phyloP scores from a whole-genome alignment of 2,888 invertebrate species.

The Neuroscelio doddi region DNA sequence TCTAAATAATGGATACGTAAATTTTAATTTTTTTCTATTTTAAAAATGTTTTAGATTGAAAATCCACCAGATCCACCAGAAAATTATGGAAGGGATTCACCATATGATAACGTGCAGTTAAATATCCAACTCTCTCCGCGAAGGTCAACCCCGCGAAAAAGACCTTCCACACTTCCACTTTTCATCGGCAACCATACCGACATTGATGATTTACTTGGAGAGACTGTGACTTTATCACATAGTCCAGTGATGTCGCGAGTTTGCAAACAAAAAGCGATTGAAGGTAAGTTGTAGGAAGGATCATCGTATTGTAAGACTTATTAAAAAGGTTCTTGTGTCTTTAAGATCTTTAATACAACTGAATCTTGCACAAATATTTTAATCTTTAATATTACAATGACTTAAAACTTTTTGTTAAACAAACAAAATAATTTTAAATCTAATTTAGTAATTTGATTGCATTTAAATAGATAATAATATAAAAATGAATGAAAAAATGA shows the following conservation, averaged over 20 bases:
- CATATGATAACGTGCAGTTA: constrained; percentile 80
- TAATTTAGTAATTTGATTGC: too few relatives aligned
- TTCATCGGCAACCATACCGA: constrained; percentile 90
- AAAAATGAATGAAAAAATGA: too few relatives aligned
- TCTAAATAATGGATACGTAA: too few relatives aligned
- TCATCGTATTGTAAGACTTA: background rate
- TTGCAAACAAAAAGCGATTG: constrained; percentile 52
- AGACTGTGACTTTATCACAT: constrained; percentile 55
- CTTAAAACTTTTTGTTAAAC: too few relatives aligned
- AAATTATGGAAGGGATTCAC: constrained; percentile 76
- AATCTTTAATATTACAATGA: too few relatives aligned
- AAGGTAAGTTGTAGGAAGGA: constrained; percentile 59
- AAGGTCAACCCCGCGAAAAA: constrained; percentile 61
- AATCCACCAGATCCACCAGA: constrained; percentile 68
- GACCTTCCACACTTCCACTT: constrained; percentile 70
- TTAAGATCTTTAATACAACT: too few relatives aligned
- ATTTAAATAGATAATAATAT: too few relatives aligned
- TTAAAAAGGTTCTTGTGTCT: background rate
- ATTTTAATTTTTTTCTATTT: background rate
- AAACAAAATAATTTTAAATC: too few relatives aligned
- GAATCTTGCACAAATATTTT: too few relatives aligned
- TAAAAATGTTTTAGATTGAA: constrained; percentile 58
- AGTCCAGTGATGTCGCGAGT: constrained; percentile 57
- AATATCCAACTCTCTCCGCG: constrained; percentile 48
- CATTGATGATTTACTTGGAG: constrained; percentile 91